Evolutionary conservation across 2,113 vertebrate species (phyloP), one percentile per base, ranked within the genome.

Genomic region (Eurystomus gularis): DNA sequence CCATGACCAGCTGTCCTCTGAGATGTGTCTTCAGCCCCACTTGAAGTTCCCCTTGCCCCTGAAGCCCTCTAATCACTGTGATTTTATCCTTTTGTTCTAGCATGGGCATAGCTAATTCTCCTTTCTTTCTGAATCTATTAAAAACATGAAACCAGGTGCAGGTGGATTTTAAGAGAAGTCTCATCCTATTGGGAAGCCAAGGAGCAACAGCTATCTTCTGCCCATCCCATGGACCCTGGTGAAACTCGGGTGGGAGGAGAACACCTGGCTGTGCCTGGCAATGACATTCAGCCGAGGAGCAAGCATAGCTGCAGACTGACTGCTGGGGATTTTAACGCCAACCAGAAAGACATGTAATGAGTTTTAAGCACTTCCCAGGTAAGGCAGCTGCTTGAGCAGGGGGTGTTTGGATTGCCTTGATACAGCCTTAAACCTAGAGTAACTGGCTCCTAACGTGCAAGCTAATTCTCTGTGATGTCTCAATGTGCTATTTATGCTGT

Each of bases 381-480:
- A 49, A 81, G 80, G 80, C 64, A 92, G 92, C 51, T 83, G 76
- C 94, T n/a, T 86, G 80, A 88, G 76, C 58, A 90, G 72, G 60
- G 60, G 58, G 42, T 52, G 40, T 46, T 80, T 70, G 64, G 29
- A 96, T 86, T 92, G 92, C 78, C 55, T 71, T 42, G 92, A 78
- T 88, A 86, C 71, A 83, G 73, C 69, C 68, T 86, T 31, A 83
- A 89, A 88, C 68, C 24, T 35, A 6, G 39, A 82, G 77, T 25
- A 88, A 70, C 88, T 48, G 60, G 57, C 70, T 97, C 79, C 83
- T 71, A 60, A 79, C 3, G 1, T 37, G 33, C 92, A 88, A 96
- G 51, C 24, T 87, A 70, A 51, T 93, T 96, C 62, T 89, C 82
- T 70, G 81, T 72, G 88, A 96, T 88, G 79, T 96, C 80, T 93